These are phyloP conservation scores for Seira ritae DNA, from an alignment of 2,888 invertebrate genomes.

Conservation along the genomic window DNA sequence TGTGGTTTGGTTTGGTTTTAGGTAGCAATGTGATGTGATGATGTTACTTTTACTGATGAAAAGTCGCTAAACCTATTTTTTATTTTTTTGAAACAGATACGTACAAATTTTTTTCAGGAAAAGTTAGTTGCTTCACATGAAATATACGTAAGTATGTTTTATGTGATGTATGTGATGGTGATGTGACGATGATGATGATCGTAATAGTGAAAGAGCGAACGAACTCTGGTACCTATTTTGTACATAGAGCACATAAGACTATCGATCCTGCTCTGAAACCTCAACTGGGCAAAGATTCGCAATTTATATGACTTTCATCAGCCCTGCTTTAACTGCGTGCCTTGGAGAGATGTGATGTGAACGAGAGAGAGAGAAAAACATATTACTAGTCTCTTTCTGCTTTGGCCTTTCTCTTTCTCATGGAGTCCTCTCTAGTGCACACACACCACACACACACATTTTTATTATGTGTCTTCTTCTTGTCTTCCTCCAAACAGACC, in stretches of 20 bases:
- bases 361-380: no score
- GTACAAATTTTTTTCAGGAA: no score
- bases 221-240: conserved; percentile 30
- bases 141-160: no score
- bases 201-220: conserved; percentile 17
- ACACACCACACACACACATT: background rate
- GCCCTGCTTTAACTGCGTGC: conserved; percentile 33
- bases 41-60: no score
- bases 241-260: conserved; percentile 50
- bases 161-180: background rate
- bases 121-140: no score
- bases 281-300: conserved; percentile 66
- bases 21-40: no score
- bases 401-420: background rate
- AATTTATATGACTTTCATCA: conserved; percentile 67
- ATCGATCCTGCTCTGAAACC: conserved; percentile 67
- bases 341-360: background rate
- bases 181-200: conserved; percentile 54
- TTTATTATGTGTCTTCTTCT: background rate
- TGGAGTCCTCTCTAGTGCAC: background rate
- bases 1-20: no score
- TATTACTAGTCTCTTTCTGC: no score
- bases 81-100: no score
- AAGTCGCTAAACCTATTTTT: no score
- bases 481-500: no score